Evolutionary conservation across 2,113 vertebrate genomes (phyloP).

Genomic region (Zosterops lateralis): DNA sequence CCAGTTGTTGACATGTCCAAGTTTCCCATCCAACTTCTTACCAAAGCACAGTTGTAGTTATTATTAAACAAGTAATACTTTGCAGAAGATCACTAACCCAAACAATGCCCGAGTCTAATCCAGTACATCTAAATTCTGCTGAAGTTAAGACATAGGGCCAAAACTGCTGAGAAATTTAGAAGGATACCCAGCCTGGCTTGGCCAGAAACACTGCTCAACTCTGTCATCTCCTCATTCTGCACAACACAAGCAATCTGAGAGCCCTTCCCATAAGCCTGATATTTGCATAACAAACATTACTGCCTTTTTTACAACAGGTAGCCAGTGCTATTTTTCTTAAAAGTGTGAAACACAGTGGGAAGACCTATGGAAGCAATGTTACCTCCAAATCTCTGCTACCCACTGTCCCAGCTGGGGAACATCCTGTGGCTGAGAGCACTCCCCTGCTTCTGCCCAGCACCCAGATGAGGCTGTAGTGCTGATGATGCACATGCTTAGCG

Average conservation of each 20-base stretch:
- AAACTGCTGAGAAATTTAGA: not conserved
- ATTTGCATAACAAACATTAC: not conserved
- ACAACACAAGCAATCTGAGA: not conserved
- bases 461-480: not conserved
- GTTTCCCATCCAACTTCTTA: not conserved
- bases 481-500: not conserved
- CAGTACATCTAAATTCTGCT: not conserved
- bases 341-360: not conserved
- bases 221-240: not conserved
- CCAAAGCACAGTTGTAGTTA: not conserved
- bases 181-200: not conserved
- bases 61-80: not conserved
- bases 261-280: not conserved
- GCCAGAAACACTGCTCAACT: not conserved
- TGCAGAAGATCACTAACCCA: not conserved
- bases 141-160: not conserved
- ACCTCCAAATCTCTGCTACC: not conserved
- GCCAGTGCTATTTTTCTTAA: not conserved
- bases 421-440: not conserved
- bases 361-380: rapidly evolving
- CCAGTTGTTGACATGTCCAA: not conserved
- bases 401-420: not conserved
- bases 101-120: not conserved
- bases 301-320: not conserved
- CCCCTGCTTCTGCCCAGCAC: not conserved